Evolutionary conservation across 2,797 vertebrate genomes (phyloP), one percentile per base, ranked within the genome.

Genomic region (Rhynchotus rufescens): DNA sequence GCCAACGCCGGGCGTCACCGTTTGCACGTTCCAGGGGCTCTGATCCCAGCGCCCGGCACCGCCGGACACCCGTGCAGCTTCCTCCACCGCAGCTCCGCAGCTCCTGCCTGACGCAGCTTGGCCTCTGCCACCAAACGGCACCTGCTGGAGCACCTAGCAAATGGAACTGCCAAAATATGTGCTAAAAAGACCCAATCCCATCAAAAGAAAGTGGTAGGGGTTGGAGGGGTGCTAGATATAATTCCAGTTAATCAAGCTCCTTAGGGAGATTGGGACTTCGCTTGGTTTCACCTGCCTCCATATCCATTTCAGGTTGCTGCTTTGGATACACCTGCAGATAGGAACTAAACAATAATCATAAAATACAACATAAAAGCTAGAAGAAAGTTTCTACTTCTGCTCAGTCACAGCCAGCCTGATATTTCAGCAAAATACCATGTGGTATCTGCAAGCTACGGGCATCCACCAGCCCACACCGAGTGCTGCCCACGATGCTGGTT

Each of bases 251-350:
- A 66, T 67, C 67, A 52, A 49, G 44, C 32, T 86, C 57, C 61
- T 66, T n/a, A 49, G 92, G 57, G 67, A 71, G 64, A 89, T 20
- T 1, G 1, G 44, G 56, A 38, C 42, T 81, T 77, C 25, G 51
- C 65, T 79, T 86, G 49, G 36, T 49, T 88, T 86, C 57, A 86
- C 81, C 80, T 96, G 59, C 61, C 75, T 93, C 90, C 88, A 82
- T 21, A 36, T 25, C 59, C 72, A 61, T 71, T 88, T 86, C 72
- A 80, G 74, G 68, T 25, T 90, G 60, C 74, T 84, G 68, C 21
- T 89, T 68, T 81, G 80, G 74, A 61, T 86, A 25, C 17, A 38
- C 59, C 36, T 82, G 42, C 32, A 82, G 65, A 77, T 2, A 68
- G 45, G 26, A 89, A 68, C 44, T 47, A 72, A 66, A 66, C 45